A percentile compares a stretch with the other conserved stretches of the same genome.
Evolutionary conservation across 2,113 vertebrate genomes (phyloP).

Genomic region (Apistogramma diplotaenia): DNA sequence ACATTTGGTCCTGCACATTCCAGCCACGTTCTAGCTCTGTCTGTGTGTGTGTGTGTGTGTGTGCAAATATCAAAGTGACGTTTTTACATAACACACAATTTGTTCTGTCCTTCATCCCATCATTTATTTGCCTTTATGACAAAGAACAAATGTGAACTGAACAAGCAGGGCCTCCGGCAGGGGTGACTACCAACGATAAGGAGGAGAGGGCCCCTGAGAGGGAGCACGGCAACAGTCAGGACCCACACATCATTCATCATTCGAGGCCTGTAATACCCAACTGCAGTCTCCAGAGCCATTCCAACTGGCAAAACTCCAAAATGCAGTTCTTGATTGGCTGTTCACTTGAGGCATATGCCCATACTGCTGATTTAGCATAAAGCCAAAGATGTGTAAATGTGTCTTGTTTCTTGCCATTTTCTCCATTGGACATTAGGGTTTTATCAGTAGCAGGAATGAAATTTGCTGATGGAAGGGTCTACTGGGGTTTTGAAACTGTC

Average conservation of each 20-base stretch:
- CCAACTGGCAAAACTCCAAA: constrained; percentile 5
- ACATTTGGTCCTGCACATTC: constrained; percentile 3
- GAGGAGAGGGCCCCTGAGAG: constrained; percentile 7
- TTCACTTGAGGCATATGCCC: background rate
- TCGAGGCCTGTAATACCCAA: background rate
- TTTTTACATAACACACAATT: constrained; percentile 19
- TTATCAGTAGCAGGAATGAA: background rate
- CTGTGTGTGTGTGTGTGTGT: background rate
- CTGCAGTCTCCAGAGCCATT: background rate
- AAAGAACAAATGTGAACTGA: constrained; percentile 50
- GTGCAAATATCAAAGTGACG: constrained; percentile 21
- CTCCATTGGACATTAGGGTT: background rate
- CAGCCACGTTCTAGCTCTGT: background rate
- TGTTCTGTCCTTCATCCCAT: background rate
- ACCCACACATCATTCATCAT: constrained; percentile 52
- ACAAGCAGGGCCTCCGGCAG: constrained; percentile 48
- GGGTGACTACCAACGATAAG: constrained; percentile 48
- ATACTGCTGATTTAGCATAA: constrained; percentile 13
- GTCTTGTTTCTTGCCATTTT: constrained; percentile 2
- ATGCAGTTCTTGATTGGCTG: constrained; percentile 7
- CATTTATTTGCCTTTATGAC: constrained; percentile 25
- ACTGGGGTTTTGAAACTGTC: constrained; percentile 25
- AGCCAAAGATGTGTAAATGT: background rate
- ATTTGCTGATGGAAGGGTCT: constrained; percentile 15
- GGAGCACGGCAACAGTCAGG: background rate